A percentile compares a stretch with the other conserved stretches of the same genome.
phyloP scores from a whole-genome alignment of 2,113 vertebrate genomes.

The Pygoscelis antarcticus region DNA sequence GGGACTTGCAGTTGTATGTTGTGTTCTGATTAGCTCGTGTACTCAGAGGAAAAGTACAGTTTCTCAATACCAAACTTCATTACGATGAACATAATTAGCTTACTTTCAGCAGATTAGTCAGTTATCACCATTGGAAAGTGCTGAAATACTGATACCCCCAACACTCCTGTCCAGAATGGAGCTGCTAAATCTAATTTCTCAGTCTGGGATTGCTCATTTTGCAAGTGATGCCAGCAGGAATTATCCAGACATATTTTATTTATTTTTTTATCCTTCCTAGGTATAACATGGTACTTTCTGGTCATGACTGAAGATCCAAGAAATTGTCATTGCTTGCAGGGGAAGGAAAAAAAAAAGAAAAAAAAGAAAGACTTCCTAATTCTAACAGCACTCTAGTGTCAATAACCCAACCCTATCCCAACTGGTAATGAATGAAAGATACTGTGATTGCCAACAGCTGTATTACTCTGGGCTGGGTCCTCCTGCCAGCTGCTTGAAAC shows the following conservation, averaged over 20 bases:
- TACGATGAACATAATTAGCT: constrained; percentile 9
- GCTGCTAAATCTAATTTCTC: constrained; percentile 14
- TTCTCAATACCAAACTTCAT: not conserved
- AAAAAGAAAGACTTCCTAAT: not conserved
- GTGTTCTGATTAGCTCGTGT: not conserved
- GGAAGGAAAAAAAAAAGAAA: accelerated
- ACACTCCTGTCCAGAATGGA: not conserved
- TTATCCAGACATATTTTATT: not conserved
- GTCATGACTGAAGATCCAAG: not conserved
- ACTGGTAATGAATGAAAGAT: not conserved
- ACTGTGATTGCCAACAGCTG: not conserved
- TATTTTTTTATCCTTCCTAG: not conserved
- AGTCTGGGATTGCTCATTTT: constrained; percentile 31
- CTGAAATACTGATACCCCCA: constrained; percentile 49
- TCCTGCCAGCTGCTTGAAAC: not conserved
- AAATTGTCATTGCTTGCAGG: not conserved
- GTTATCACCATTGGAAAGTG: constrained; percentile 39
- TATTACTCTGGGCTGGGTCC: not conserved
- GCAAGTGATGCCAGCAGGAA: not conserved
- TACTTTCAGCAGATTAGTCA: constrained; percentile 29
- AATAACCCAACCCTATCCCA: not conserved
- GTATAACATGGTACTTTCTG: not conserved
- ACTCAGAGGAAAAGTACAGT: constrained; percentile 16
- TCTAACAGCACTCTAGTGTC: not conserved
- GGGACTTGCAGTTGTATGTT: not conserved